phyloP scores from a whole-genome alignment of 2,888 invertebrate genomes.

The Drosophila mimetica region DNA sequence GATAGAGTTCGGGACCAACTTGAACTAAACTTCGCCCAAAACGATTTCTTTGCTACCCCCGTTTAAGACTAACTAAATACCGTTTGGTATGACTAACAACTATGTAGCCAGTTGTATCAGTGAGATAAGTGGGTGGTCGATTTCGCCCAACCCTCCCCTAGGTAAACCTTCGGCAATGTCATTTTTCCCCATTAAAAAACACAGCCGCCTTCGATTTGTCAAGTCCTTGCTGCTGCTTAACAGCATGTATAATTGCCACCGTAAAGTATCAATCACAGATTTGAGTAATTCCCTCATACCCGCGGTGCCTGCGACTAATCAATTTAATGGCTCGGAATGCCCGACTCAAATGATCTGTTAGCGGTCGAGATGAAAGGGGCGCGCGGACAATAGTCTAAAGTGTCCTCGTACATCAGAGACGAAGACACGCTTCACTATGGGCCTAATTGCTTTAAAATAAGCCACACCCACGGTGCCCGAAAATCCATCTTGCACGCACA shows the following conservation, averaged over 20 bases:
- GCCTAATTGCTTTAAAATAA: slow-evolving; percentile 79
- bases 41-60: no score
- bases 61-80: no score
- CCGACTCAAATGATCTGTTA: slow-evolving; percentile 41
- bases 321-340: slow-evolving; percentile 31
- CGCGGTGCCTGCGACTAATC: slow-evolving; percentile 35
- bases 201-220: background rate
- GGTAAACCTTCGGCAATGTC: no score
- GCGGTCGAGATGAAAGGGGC: slow-evolving; percentile 68
- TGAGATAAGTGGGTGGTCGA: no score
- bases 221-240: slow-evolving; percentile 28
- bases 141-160: no score
- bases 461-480: slow-evolving; percentile 73
- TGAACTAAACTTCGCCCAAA: no score
- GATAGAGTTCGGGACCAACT: no score
- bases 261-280: slow-evolving; percentile 35
- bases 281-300: slow-evolving; percentile 33
- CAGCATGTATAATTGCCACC: slow-evolving; percentile 14
- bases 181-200: no score
- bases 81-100: no score
- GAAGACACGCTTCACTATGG: slow-evolving; percentile 75
- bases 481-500: slow-evolving; percentile 79
- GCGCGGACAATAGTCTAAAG: slow-evolving; percentile 54
- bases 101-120: no score
- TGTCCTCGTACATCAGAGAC: slow-evolving; percentile 74